Base-by-base conservation (phyloP, 1,140 invertebrate species). In the Aporrectodea caliginosa region DNA sequence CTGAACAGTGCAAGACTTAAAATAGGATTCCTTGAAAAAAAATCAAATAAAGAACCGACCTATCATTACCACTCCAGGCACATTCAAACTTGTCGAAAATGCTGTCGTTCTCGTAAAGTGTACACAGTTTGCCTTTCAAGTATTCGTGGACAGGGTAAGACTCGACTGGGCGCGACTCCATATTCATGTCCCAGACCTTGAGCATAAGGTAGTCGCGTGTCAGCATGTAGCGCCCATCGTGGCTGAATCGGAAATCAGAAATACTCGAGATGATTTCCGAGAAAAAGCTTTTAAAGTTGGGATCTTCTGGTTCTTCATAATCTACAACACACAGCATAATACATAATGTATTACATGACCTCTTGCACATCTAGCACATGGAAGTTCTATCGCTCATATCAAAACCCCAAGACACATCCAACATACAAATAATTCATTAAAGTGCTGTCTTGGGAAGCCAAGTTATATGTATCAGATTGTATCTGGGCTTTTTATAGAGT, bases 61-160 rank as follows among this genome's bases (percentile, higher is more conserved):
- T 94, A 89, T 99, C 98, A 87, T 95, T 95, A 80, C 97, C 96
- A 88, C 97, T 98, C 97, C 97, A 99, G 90, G 96, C 98, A 89
- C 97, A 99, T 89, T 99, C 98, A 89, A 99, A 99, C 90, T 99
- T 99, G 90, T 99, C 98, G 89, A 99, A 99, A 88, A 99, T 99
- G 89, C 97, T 99, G 89, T 99, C 98, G 90, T 99, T 99, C 90
- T 99, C 98, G 89, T 99, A 99, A 79, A 99, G 89, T 78, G 96
- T 97, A 91, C 98, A 99, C 85, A 99, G 89, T 90, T 99, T 99
- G 83, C 95, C 95, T 85, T 97, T 91, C 81, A 99, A 91, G 90
- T 99, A 99, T 90, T 99, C 98, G 87, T 99, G 98, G 34, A 99
- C 97, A 92, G 97, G 87, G 91, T 98, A 99, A 86, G 95, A 96